Evolutionary conservation across 2,888 invertebrate species (phyloP), one percentile per base, ranked within the genome.

Genomic region (Adelphocoris suturalis): DNA sequence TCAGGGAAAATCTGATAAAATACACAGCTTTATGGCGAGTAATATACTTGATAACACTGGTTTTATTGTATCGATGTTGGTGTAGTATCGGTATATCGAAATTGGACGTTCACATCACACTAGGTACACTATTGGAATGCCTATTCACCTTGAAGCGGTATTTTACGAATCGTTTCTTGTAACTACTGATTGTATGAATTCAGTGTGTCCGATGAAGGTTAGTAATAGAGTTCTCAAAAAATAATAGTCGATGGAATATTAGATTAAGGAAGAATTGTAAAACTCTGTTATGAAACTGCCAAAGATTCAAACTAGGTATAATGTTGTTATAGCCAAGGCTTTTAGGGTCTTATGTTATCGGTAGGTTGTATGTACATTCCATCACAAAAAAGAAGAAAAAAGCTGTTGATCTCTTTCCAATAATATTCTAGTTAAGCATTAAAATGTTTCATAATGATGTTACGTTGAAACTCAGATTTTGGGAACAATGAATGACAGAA

Each of bases 401-500:
- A 78, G 47, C 88, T 88, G 88, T 88, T 78, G 88, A 88, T 88
- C 88, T 88, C 88, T 88, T 55, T 76, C 78, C 37, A 78, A 46
- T 88, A 88, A 68, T 37, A 78, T 57, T 80, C 78, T 88, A 76
- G 80, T 28, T 88, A 78, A 75, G 75, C 48, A 75, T 46, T 27
- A 75, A 78, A 46, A 80, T 76, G 76, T 88, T 88, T 88, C 88
- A n/a, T 47, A 85, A 76, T 78, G 48, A 52, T 78, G 76, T 78
- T 55, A 88, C 52, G 80, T 37, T 78, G 76, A 88, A 88, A 88
- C 76, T 61, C 80, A 37, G 57, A 80, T 78, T 88, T 88, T 88
- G 88, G 88, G 88, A 88, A 88, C 88, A 88, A 88, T 88, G 78
- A 88, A 88, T 88, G 88, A 88, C 80, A 88, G 88, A 88, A 78